Percentiles rank a stretch among this genome's conserved stretches.
Conservation (phyloP, 2,113 vertebrate species). For the Fukomys damarensis region DNA sequence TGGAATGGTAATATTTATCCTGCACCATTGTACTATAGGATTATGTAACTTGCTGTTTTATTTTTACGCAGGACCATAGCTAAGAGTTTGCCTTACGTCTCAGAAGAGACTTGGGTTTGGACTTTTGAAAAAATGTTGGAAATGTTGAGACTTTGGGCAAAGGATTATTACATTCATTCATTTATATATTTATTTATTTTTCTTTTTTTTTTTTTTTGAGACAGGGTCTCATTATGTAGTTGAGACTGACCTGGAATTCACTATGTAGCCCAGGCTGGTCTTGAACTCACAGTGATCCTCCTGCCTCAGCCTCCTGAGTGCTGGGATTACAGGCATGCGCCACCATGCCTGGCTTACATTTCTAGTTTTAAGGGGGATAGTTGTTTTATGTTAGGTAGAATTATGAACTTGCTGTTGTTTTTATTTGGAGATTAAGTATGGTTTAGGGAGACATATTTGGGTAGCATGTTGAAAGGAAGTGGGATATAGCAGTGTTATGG, state of each 20-base stretch:
- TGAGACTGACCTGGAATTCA: too few species aligned
- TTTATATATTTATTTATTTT: too few species aligned
- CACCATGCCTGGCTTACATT: too few species aligned
- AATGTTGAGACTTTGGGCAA: neutral
- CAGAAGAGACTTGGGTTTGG: neutral
- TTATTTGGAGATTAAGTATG: neutral
- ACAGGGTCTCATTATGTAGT: too few species aligned
- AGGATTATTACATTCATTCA: neutral
- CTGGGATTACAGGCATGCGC: too few species aligned
- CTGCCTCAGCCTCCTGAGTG: too few species aligned
- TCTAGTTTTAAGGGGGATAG: neutral
- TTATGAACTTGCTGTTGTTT: neutral
- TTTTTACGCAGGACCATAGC: neutral
- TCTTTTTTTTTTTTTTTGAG: too few species aligned
- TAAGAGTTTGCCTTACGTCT: neutral
- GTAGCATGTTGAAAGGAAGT: neutral
- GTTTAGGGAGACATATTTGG: neutral
- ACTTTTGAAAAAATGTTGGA: neutral
- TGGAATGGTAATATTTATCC: neutral
- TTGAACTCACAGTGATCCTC: too few species aligned
- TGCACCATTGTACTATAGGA: neutral
- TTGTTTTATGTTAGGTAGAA: neutral
- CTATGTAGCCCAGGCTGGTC: too few species aligned
- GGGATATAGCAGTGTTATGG: neutral
- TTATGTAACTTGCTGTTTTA: neutral